Evolutionary conservation across 1,140 invertebrate species (phyloP).

Genomic region (Drosophila paulistorum): DNA sequence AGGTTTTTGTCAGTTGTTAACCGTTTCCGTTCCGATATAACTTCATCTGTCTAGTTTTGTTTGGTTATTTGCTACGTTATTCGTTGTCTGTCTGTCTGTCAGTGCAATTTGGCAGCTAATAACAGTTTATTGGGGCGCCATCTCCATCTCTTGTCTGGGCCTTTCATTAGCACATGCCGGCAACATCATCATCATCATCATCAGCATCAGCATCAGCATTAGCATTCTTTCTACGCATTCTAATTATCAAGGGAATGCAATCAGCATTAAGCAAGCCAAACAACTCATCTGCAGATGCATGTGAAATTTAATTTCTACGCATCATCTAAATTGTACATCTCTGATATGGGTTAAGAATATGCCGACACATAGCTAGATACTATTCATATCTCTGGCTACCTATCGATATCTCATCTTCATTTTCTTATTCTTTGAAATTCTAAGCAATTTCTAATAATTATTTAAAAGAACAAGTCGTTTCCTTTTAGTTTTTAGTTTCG

Average conservation of each 20-base stretch:
- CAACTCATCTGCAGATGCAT: conserved; percentile 12
- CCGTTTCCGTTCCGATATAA: conserved; percentile 24
- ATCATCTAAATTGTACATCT: conserved; percentile 64
- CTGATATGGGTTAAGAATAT: conserved; percentile 26
- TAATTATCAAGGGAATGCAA: conserved; percentile 17
- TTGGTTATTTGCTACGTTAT: no score
- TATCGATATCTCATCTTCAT: background rate
- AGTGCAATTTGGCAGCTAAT: conserved; percentile 12
- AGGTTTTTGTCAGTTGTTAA: conserved; percentile 40
- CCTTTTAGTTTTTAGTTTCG: no score
- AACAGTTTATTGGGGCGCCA: conserved; percentile 26
- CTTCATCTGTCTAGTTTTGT: background rate
- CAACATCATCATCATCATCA: conserved; percentile 3
- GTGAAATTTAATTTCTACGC: conserved; percentile 36
- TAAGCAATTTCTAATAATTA: no score
- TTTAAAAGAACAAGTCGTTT: no score
- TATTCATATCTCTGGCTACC: background rate
- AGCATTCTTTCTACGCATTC: conserved; percentile 7
- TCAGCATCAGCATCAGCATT: conserved; percentile 4
- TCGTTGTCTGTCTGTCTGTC: background rate
- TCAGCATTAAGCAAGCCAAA: background rate
- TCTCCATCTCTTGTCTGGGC: conserved; percentile 31
- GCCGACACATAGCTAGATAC: background rate
- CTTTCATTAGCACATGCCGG: conserved; percentile 60
- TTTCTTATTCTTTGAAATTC: no score